A percentile compares a stretch with the other conserved stretches of the same genome.
Evolutionary conservation across 2,113 vertebrate genomes (phyloP).

Genomic region (Caracal caracal): DNA sequence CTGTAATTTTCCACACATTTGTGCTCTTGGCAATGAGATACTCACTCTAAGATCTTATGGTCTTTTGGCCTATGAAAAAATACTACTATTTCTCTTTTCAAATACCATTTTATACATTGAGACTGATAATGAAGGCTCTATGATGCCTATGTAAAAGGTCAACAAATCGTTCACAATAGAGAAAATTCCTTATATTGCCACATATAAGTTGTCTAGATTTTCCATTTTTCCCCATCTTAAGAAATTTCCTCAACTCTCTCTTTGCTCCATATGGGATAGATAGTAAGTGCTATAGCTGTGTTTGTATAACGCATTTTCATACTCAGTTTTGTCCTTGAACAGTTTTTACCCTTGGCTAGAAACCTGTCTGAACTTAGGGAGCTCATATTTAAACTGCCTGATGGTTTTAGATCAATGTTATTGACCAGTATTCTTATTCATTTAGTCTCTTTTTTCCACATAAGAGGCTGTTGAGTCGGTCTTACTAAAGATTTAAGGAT

Average conservation of each 20-base stretch:
- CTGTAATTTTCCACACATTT: slow-evolving; percentile 67
- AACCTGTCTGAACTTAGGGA: slow-evolving; percentile 73
- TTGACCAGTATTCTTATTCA: slow-evolving; percentile 70
- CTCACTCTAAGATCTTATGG: slow-evolving; percentile 30
- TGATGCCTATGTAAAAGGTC: slow-evolving; percentile 62
- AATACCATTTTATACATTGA: slow-evolving; percentile 56
- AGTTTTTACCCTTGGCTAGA: slow-evolving; percentile 78
- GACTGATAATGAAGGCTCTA: slow-evolving; percentile 40
- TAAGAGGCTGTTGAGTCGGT: slow-evolving; percentile 66
- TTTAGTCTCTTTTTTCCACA: slow-evolving; percentile 69
- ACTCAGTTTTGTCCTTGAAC: slow-evolving; percentile 83
- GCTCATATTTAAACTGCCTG: slow-evolving; percentile 76
- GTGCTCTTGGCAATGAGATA: slow-evolving; percentile 38
- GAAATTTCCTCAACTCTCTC: slow-evolving; percentile 52
- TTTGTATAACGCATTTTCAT: slow-evolving; percentile 82
- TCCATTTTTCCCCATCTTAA: slow-evolving; percentile 61
- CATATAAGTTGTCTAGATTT: slow-evolving; percentile 48
- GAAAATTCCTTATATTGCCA: slow-evolving; percentile 55
- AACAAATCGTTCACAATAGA: slow-evolving; percentile 65
- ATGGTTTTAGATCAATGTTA: slow-evolving; percentile 73
- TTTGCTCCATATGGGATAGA: slow-evolving; percentile 73
- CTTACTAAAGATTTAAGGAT: slow-evolving; percentile 67
- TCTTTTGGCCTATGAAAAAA: slow-evolving; percentile 49
- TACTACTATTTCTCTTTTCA: slow-evolving; percentile 62
- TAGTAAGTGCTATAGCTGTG: slow-evolving; percentile 79